Percentiles rank a stretch among this genome's conserved stretches.
These are phyloP conservation scores for Pterois miles DNA, from an alignment of 2,797 vertebrate species.

Conservation along the genomic window DNA sequence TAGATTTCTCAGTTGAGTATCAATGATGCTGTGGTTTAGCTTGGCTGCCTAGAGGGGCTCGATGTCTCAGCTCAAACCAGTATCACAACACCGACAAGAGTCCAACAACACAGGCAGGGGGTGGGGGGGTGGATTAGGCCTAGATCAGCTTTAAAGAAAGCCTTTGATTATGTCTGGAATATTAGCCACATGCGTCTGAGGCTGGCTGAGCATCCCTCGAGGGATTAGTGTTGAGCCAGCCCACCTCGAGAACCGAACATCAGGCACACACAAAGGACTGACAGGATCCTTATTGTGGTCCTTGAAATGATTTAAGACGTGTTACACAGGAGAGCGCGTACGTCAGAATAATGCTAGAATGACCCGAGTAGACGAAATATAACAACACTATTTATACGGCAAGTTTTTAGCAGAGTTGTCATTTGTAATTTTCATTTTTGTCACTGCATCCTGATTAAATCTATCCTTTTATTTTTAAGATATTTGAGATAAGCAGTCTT, in stretches of 20 bases:
- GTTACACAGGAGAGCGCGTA: conserved; percentile 2
- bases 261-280: conserved; percentile 58
- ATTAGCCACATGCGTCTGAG: conserved; percentile 67
- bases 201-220: conserved; percentile 57
- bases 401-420: neutral
- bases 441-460: neutral
- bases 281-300: conserved; percentile 45
- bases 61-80: conserved; percentile 22
- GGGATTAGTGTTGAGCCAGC: conserved; percentile 71
- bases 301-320: conserved; percentile 36
- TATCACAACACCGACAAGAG: conserved; percentile 52
- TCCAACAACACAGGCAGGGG: conserved; percentile 10
- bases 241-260: conserved; percentile 64
- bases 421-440: neutral
- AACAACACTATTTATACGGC: neutral
- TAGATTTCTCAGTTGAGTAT: conserved; percentile 3
- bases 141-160: conserved; percentile 69
- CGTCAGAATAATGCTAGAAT: conserved; percentile 18
- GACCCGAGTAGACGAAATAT: neutral
- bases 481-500: no score
- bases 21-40: conserved; percentile 5
- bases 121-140: conserved; percentile 41
- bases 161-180: conserved; percentile 76
- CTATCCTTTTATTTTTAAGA: neutral
- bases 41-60: conserved; percentile 19